Conservation (phyloP, 2,113 vertebrate species). For the Colistium nudipinnis region DNA sequence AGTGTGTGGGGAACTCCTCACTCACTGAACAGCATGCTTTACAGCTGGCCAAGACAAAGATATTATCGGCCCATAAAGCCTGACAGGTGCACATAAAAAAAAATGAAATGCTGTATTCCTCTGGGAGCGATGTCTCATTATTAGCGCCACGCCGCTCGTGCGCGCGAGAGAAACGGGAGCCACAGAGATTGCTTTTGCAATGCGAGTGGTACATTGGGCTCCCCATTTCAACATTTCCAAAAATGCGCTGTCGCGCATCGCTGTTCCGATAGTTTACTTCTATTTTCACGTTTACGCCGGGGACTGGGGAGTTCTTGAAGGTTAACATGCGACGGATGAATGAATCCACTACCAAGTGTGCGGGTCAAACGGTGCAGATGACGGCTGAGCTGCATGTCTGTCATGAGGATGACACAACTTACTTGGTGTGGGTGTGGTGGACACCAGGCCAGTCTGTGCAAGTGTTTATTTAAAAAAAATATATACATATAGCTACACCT, state of each 20-base stretch:
- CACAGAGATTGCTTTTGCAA: too few species aligned
- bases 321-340: not conserved
- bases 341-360: not conserved
- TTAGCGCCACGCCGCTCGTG: constrained; percentile 21
- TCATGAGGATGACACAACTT: constrained; percentile 35
- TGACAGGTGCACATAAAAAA: constrained; percentile 41
- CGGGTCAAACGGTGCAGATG: not conserved
- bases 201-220: too few species aligned
- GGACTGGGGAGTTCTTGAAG: too few species aligned
- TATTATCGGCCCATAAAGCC: constrained; percentile 32
- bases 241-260: too few species aligned
- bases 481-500: too few species aligned
- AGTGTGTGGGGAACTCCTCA: constrained; percentile 58
- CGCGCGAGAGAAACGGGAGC: too few species aligned
- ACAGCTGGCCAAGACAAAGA: constrained; percentile 51
- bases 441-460: constrained; percentile 16
- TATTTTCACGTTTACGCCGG: too few species aligned
- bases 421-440: constrained; percentile 57
- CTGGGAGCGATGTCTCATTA: constrained; percentile 24
- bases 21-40: constrained; percentile 43
- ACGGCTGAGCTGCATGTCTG: constrained; percentile 7
- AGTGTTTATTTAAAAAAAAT: constrained; percentile 33
- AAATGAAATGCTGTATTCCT: constrained; percentile 35
- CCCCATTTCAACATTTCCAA: too few species aligned
- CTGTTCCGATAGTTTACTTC: too few species aligned